Base-by-base conservation (phyloP, 2,113 vertebrate species). In the Gymnogyps californianus region DNA sequence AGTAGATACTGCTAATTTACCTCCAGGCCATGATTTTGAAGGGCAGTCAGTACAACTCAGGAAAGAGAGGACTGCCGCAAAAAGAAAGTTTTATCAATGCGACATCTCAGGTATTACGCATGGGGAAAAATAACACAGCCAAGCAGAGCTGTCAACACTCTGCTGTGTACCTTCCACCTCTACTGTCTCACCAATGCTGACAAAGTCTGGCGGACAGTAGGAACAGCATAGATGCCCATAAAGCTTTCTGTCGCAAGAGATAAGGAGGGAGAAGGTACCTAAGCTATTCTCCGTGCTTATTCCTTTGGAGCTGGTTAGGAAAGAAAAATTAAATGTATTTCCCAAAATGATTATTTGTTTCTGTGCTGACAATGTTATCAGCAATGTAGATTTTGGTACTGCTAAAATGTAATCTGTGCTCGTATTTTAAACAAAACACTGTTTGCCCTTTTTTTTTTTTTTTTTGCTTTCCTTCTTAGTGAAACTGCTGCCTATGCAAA, bases 81-180 rank as follows among this genome's bases (percentile, higher is more conserved):
- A 82, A 96, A 87, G 58, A 62, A 96, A 95, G 78, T 85, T 96
- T 88, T 95, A 97, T 96, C 94, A 80, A 82, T 97, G 95, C 7
- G 95, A 97, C 96, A 96, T 89, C 71, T 13, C 84, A 94, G 94
- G 81, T 97, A 96, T 91, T 94, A 96, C 91, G 90, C 16, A 1
- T 72, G 46, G 71, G 31, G 42, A 62, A 85, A 96, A 93, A 95
- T 77, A 94, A 80, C 46, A 49, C 54, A 91, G 87, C 84, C 91
- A 95, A 95, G 95, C 89, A 96, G 74, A 94, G 58, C 89, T 96
- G 94, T 96, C 96, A 95, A 51, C 88, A 80, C 38, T 86, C 38
- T 51, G 58, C n/a, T 92, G 19, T 55, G 57, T 94, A 90, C 47
- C 42, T 95, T 95, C 89, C 51, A 83, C 86, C 64, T 94, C 61